Base-by-base conservation (phyloP, 2,113 vertebrate genomes). In the Megalops atlanticus region DNA sequence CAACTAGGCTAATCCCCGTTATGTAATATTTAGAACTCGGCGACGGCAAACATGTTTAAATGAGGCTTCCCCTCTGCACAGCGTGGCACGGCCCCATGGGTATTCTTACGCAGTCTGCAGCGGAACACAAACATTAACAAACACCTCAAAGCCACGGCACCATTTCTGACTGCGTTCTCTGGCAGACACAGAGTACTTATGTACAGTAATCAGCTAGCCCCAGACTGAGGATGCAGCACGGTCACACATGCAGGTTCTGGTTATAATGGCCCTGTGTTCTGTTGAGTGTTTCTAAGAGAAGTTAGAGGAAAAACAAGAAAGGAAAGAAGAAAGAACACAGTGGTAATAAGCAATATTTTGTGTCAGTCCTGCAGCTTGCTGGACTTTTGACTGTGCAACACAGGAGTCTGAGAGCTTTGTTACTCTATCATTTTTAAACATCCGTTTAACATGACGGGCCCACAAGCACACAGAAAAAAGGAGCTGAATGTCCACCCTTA, bases 1-100 rank as follows among this genome's bases (percentile, higher is more conserved):
- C 88, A 86, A 82, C 83, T 86, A 81, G 84, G 84, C 83, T 89
- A 84, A 89, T 88, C 82, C 84, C n/a, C 21, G 54, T 88, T 86
- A 86, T 86, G 87, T 81, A 89, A 88, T 88, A 86, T 88, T 87
- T 87, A 88, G 64, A 40, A 77, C 71, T 83, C 31, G 47, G 74
- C 84, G 81, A 85, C 80, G 85, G 80, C 83, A 74, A 80, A 75
- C 80, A 76, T 45, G 72, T 69, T 81, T 76, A 68, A 81, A 68
- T 76, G 74, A 14, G 70, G 69, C 39, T 24, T 10, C 41, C 58
- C 52, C 54, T 58, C 8, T 16, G 43, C 31, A 14, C 52, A 5
- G 21, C 33, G 4, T 33, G 39, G 54, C 1, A 12, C 14, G 12
- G 24, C 78, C 78, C 35, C 31, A 12, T n/a, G 38, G 36, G 36